These are phyloP conservation scores for Chelonus insularis DNA, from an alignment of 1,140 invertebrate genomes.

Conservation along the genomic window DNA sequence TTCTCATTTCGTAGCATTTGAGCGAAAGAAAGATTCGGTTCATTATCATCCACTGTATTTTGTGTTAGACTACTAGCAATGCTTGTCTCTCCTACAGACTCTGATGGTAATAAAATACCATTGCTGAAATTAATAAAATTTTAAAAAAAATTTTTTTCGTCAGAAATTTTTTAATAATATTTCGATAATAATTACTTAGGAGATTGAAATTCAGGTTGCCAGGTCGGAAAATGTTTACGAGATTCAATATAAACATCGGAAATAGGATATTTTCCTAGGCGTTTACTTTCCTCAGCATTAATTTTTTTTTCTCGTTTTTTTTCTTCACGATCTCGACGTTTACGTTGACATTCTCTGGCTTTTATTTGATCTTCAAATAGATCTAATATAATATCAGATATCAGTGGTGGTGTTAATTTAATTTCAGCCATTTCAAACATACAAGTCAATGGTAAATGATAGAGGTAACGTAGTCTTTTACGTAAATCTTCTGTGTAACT, in stretches of 20 bases:
- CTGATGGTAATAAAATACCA: constrained; percentile 35
- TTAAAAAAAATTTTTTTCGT: too few relatives aligned
- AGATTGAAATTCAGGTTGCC: constrained; percentile 53
- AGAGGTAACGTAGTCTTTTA: constrained; percentile 77
- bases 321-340: constrained; percentile 70
- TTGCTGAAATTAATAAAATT: constrained; percentile 28
- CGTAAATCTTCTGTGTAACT: constrained; percentile 82
- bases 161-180: constrained; percentile 6
- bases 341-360: constrained; percentile 65
- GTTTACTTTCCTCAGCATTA: constrained; percentile 70
- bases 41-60: constrained; percentile 35
- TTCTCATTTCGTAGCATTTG: constrained; percentile 62
- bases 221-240: constrained; percentile 69
- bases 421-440: constrained; percentile 90
- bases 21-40: constrained; percentile 44
- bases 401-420: constrained; percentile 70
- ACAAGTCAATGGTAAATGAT: constrained; percentile 87
- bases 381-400: constrained; percentile 71
- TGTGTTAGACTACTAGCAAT: constrained; percentile 43
- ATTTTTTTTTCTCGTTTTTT: constrained; percentile 71
- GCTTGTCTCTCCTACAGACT: constrained; percentile 40
- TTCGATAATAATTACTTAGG: constrained; percentile 41
- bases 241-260: constrained; percentile 67
- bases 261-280: constrained; percentile 66
- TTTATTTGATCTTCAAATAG: constrained; percentile 73